Conservation (phyloP, 2,888 invertebrate species). For the Cylloceria caligata region DNA sequence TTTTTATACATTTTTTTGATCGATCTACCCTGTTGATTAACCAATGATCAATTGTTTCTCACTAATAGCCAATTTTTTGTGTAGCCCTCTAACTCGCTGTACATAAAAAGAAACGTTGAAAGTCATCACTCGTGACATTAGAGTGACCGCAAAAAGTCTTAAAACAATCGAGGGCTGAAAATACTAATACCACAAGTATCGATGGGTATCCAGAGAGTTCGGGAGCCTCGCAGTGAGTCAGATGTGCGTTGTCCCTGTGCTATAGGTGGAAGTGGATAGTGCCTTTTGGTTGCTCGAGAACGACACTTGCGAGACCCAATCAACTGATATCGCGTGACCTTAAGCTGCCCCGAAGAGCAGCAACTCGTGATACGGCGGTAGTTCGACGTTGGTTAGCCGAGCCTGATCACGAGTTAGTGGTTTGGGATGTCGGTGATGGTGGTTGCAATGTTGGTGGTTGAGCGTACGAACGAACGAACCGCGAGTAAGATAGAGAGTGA, state of each 20-base stretch:
- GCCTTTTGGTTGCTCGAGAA: slow-evolving; percentile 36
- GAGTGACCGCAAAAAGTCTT: slow-evolving; percentile 3
- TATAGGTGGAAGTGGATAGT: slow-evolving; percentile 32
- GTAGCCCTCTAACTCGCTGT: neutral
- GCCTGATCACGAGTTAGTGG: slow-evolving; percentile 84
- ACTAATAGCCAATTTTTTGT: neutral
- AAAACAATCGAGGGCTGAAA: neutral
- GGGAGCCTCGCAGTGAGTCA: slow-evolving; percentile 33
- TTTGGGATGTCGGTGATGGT: slow-evolving; percentile 75
- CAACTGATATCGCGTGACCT: slow-evolving; percentile 83
- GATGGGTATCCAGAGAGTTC: slow-evolving; percentile 34
- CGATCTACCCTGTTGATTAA: neutral
- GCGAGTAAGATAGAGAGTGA: slow-evolving; percentile 69
- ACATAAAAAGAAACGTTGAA: neutral
- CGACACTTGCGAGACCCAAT: slow-evolving; percentile 80
- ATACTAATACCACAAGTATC: slow-evolving; percentile 35
- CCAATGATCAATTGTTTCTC: neutral
- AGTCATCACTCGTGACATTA: neutral
- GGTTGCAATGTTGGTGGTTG: slow-evolving; percentile 40
- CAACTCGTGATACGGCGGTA: slow-evolving; percentile 83
- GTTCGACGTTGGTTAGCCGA: slow-evolving; percentile 79
- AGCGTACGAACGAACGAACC: slow-evolving; percentile 53
- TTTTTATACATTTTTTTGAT: neutral
- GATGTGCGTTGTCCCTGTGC: slow-evolving; percentile 37
- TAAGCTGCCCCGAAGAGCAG: slow-evolving; percentile 80